Base-by-base conservation (phyloP, 2,888 invertebrate genomes). In the Augiades crinisus region DNA sequence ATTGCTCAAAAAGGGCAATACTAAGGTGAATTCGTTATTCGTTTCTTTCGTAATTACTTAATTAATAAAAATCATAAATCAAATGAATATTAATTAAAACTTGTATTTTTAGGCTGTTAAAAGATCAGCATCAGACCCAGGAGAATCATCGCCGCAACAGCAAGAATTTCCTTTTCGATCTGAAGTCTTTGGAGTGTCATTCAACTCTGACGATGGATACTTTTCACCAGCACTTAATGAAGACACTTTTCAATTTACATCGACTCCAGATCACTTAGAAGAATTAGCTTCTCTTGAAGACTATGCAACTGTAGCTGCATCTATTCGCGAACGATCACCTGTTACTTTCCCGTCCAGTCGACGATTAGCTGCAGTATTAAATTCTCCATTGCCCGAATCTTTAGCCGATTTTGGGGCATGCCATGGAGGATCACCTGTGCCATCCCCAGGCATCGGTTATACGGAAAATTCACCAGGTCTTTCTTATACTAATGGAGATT, bases 351-450 rank as follows among this genome's bases (percentile, higher is more conserved):
- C 92, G 55, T 93, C 94, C 10, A 94, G 93, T 72, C 92, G 94
- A 54, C 93, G 95, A 59, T 88, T 95, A 7, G 95, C 95, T 71
- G 94, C 95, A 1, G 93, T 95, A 16, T 88, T 95, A 17, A 94
- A 95, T 75, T 95, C 94, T 10, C 95, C 94, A 0, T 78, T 95
- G 40, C 95, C 95, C 1, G 95, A 95, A 81, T 94, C 95, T 54
- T 78, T 95, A 62, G 95, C 96, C 14, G 95, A 96, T 78, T 95
- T 96, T 77, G 94, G 95, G 67, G 94, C 96, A 55, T 95, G 95
- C 75, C 95, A 94, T 79, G 91, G 92, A 27, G 89, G 88, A 8
- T 86, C 87, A 12, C 86, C 87, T 3, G 83, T 86, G 2, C 78
- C 79, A 3, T 89, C 89, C 55, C 94, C 95, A 5, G 84, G 87